phyloP scores from a whole-genome alignment of 2,888 invertebrate species.

The Cheilosia scutellata region DNA sequence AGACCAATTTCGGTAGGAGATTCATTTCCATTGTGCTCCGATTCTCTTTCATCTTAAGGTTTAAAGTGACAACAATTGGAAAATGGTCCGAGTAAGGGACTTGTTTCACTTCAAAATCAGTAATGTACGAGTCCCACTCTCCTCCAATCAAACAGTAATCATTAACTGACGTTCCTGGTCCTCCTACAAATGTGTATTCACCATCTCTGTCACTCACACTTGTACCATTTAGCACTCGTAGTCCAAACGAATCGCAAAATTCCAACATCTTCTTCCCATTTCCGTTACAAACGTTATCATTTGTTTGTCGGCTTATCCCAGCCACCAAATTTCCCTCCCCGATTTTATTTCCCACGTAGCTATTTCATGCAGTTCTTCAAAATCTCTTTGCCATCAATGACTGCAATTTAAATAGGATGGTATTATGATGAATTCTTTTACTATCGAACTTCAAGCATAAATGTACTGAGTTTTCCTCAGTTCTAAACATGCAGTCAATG shows the following conservation, averaged over 20 bases:
- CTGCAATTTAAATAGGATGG: too few relatives aligned
- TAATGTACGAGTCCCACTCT: background rate
- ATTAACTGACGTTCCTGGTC: background rate
- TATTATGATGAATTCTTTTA: too few relatives aligned
- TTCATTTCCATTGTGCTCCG: too few relatives aligned
- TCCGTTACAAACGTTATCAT: background rate
- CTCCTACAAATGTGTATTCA: background rate
- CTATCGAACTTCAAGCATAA: too few relatives aligned
- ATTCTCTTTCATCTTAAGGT: too few relatives aligned
- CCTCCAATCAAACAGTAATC: background rate
- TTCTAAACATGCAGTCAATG: too few relatives aligned
- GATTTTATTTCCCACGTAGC: background rate
- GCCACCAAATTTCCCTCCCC: background rate
- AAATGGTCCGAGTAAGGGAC: constrained; percentile 4
- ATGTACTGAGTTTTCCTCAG: too few relatives aligned
- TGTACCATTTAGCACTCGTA: background rate
- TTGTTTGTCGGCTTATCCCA: background rate
- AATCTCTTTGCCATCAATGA: too few relatives aligned
- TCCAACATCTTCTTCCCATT: background rate
- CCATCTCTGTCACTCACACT: background rate
- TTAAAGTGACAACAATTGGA: background rate
- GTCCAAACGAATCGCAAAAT: background rate
- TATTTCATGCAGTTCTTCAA: too few relatives aligned
- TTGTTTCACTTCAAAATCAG: background rate
- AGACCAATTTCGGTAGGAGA: constrained; percentile 4